phyloP scores from a whole-genome alignment of 2,888 invertebrate genomes.

The Cylindroiulus punctatus region DNA sequence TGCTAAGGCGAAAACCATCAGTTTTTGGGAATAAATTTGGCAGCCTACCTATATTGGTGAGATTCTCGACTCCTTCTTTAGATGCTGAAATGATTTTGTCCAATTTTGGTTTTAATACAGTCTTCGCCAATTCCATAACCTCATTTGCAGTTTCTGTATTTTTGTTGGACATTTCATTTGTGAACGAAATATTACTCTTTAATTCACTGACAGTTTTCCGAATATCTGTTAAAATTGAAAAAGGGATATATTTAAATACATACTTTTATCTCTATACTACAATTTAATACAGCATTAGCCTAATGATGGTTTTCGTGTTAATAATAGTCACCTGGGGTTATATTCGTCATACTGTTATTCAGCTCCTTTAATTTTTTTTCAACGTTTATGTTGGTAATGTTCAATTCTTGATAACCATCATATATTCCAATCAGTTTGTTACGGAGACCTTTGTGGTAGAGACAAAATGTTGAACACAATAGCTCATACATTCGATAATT shows the following conservation, averaged over 20 bases:
- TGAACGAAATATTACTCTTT: not conserved
- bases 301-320: not conserved
- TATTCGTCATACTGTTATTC: not conserved
- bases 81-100: slow-evolving; percentile 24
- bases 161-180: not conserved
- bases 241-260: not conserved
- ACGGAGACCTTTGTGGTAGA: not conserved
- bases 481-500: too few relatives aligned
- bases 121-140: not conserved
- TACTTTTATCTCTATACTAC: not conserved
- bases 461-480: not conserved
- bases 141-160: not conserved
- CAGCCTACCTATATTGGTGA: slow-evolving; percentile 44
- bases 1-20: not conserved
- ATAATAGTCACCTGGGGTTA: not conserved
- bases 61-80: slow-evolving; percentile 51
- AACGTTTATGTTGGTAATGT: not conserved
- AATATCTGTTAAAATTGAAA: not conserved
- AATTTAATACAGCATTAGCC: not conserved
- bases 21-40: not conserved
- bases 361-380: slow-evolving; percentile 34
- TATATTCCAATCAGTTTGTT: slow-evolving; percentile 5
- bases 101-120: slow-evolving; percentile 42
- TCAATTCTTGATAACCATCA: slow-evolving; percentile 32
- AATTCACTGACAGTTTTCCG: not conserved